These are phyloP conservation scores for Acanthacorydalis orientalis DNA, from an alignment of 2,888 invertebrate species.

Conservation along the genomic window DNA sequence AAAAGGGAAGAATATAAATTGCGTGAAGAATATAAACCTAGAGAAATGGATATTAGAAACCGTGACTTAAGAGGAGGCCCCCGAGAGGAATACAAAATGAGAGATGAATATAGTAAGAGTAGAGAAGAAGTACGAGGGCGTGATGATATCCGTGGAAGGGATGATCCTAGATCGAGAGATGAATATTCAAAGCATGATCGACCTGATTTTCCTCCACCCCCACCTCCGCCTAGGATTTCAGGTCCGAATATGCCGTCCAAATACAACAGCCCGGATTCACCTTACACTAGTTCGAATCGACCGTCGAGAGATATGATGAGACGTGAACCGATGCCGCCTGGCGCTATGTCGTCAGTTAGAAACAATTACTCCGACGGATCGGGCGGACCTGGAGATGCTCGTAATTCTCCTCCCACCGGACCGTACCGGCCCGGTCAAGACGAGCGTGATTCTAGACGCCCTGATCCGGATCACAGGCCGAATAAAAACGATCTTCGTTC, in stretches of 20 bases:
- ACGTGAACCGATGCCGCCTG: background rate
- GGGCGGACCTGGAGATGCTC: conserved; percentile 15
- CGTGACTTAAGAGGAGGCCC: background rate
- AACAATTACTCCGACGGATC: conserved; percentile 12
- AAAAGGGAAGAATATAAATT: conserved; percentile 1
- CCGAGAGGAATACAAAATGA: background rate
- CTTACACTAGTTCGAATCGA: background rate
- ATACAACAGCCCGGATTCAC: background rate
- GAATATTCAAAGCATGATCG: conserved; percentile 1
- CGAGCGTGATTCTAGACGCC: conserved; percentile 14
- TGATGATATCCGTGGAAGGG: background rate
- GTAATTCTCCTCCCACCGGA: conserved; percentile 20
- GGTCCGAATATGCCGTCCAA: background rate
- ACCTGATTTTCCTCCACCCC: conserved; percentile 3
- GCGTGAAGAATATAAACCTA: background rate
- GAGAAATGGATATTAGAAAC: background rate
- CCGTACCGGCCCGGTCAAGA: conserved; percentile 16
- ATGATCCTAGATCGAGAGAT: background rate
- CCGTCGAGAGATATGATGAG: background rate
- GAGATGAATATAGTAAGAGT: background rate
- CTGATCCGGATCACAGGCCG: conserved; percentile 14
- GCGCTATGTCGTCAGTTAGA: background rate
- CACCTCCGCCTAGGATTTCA: background rate
- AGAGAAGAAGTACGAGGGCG: background rate
- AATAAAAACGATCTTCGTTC: conserved; percentile 14